Evolutionary conservation across 2,797 vertebrate species (phyloP).

Genomic region (Lagorchestes hirsutus): DNA sequence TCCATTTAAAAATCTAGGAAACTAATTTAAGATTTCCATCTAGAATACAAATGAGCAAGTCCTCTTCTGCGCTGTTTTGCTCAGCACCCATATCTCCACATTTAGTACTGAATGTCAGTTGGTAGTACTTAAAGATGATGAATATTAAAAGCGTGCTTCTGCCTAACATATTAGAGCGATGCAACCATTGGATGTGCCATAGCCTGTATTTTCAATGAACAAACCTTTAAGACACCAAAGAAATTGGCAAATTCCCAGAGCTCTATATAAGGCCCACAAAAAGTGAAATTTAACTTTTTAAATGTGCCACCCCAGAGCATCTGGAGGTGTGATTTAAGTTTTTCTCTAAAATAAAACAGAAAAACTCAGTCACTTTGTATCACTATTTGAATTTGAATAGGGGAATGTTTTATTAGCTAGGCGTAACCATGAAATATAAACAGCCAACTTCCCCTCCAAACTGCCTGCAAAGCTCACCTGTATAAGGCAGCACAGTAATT

Average conservation of each 20-base stretch:
- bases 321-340: constrained; percentile 37
- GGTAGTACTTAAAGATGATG: constrained; percentile 81
- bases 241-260: constrained; percentile 32
- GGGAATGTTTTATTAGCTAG: constrained; percentile 3
- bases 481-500: neutral
- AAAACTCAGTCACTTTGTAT: constrained; percentile 5
- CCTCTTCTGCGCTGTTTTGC: constrained; percentile 71
- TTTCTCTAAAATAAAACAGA: constrained; percentile 35
- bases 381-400: constrained; percentile 12
- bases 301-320: neutral
- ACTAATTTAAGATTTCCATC: constrained; percentile 85
- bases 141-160: constrained; percentile 83
- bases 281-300: constrained; percentile 34
- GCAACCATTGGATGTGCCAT: constrained; percentile 77
- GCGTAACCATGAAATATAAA: neutral
- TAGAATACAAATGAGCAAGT: constrained; percentile 83
- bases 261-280: neutral
- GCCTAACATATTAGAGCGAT: constrained; percentile 76
- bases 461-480: neutral
- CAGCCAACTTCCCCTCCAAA: neutral
- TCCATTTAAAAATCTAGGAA: constrained; percentile 82
- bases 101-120: constrained; percentile 76
- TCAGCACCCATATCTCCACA: constrained; percentile 80
- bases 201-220: constrained; percentile 74
- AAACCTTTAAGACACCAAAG: constrained; percentile 74